These are phyloP conservation scores for Drosophila carrolli DNA, from an alignment of 1,140 invertebrate genomes.

Conservation along the genomic window DNA sequence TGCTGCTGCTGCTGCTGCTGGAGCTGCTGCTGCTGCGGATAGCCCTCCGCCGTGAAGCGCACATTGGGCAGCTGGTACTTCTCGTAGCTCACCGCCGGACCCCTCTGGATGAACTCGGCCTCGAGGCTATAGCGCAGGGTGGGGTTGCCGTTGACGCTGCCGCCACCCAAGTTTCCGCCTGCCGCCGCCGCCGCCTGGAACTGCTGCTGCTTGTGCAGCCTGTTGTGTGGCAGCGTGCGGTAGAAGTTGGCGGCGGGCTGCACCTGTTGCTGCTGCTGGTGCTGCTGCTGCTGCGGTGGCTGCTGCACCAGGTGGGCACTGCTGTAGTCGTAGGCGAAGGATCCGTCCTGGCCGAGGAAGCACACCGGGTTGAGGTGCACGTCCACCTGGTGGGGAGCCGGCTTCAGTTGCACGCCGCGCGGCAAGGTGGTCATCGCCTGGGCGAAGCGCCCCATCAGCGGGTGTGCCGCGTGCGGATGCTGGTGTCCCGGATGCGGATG, in stretches of 20 bases:
- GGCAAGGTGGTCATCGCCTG: conserved; percentile 85
- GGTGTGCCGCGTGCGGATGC: conserved; percentile 41
- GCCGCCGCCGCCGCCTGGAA: conserved; percentile 86
- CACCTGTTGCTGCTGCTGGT: conserved; percentile 50
- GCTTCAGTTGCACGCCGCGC: conserved; percentile 84
- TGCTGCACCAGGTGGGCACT: conserved; percentile 76
- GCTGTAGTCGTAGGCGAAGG: conserved; percentile 91
- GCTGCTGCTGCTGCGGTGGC: conserved; percentile 49
- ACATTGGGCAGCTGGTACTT: conserved; percentile 87
- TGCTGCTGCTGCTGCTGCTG: conserved; percentile 74
- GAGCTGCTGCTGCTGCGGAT: conserved; percentile 86
- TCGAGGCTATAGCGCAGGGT: conserved; percentile 88
- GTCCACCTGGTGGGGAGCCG: conserved; percentile 87
- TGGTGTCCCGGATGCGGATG: conserved; percentile 27
- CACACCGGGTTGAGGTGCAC: conserved; percentile 89
- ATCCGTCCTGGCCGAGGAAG: conserved; percentile 89
- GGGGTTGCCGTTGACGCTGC: conserved; percentile 85
- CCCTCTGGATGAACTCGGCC: conserved; percentile 88
- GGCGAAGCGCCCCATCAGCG: conserved; percentile 74
- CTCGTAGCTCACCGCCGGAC: conserved; percentile 85
- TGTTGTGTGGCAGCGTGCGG: conserved; percentile 89
- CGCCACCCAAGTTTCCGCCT: conserved; percentile 75
- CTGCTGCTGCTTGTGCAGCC: conserved; percentile 85
- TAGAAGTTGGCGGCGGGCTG: conserved; percentile 86
- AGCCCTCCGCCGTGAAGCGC: conserved; percentile 91